Evolutionary conservation across 2,888 invertebrate species (phyloP).

Genomic region (Venustoraphidia nigricollis): DNA sequence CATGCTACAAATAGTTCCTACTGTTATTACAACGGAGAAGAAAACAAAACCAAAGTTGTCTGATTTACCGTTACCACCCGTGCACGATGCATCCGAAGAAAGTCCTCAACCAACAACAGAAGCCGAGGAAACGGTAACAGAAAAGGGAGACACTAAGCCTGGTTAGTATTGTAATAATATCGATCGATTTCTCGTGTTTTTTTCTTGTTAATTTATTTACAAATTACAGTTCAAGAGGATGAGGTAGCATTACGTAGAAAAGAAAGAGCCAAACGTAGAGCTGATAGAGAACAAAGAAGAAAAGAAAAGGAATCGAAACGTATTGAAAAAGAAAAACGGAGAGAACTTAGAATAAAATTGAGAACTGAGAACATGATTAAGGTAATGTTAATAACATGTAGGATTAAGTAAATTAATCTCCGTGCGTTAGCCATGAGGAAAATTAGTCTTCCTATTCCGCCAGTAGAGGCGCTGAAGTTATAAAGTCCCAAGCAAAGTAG

Average conservation of each 20-base stretch:
- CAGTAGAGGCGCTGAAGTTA: no score
- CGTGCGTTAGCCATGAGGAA: no score
- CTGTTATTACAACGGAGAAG: conserved; percentile 18
- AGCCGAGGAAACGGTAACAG: conserved; percentile 6
- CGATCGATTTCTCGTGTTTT: no score
- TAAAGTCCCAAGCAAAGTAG: background rate
- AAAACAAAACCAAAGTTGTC: no score
- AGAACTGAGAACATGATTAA: conserved; percentile 28
- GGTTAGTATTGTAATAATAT: no score
- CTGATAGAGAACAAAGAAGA: conserved; percentile 23
- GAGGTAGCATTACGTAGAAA: conserved; percentile 22
- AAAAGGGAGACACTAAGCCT: no score
- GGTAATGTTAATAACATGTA: conserved; percentile 14
- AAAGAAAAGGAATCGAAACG: conserved; percentile 25
- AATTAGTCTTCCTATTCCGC: no score
- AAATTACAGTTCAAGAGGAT: conserved; percentile 10
- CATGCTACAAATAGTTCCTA: conserved; percentile 40
- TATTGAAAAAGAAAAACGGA: conserved; percentile 24
- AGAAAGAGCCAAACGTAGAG: conserved; percentile 23
- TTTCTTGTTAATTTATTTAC: no score
- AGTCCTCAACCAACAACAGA: conserved; percentile 1
- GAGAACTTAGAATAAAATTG: conserved; percentile 22
- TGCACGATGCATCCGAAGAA: background rate
- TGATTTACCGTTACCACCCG: conserved; percentile 11
- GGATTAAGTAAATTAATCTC: no score